Percentiles rank a stretch among this genome's conserved stretches.
These are phyloP conservation scores for Orthonyx spaldingii DNA, from an alignment of 2,113 vertebrate genomes.

Conservation along the genomic window DNA sequence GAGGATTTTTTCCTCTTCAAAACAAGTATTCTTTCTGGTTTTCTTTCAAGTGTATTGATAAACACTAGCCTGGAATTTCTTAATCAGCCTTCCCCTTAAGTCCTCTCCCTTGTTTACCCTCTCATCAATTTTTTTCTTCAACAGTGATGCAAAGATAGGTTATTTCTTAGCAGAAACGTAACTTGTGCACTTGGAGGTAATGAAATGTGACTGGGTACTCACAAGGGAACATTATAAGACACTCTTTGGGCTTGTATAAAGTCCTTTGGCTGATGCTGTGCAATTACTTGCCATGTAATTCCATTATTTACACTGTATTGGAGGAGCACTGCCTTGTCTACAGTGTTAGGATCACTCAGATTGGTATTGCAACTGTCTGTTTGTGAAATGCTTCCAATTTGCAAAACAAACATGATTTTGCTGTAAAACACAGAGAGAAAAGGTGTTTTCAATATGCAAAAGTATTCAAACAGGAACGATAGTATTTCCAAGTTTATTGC, in stretches of 20 bases:
- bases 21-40: not conserved
- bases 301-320: slow-evolving; percentile 97
- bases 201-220: slow-evolving; percentile 68
- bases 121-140: not conserved
- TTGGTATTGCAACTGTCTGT: slow-evolving; percentile 97
- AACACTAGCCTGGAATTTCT: not conserved
- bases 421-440: slow-evolving; percentile 71
- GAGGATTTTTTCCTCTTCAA: not conserved
- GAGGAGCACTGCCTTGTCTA: slow-evolving; percentile 92
- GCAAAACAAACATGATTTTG: slow-evolving; percentile 99
- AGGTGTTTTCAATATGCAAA: not conserved
- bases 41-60: not conserved
- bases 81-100: not conserved
- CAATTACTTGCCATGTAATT: slow-evolving; percentile 96
- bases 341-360: slow-evolving; percentile 84
- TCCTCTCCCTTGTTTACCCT: not conserved
- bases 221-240: slow-evolving; percentile 97
- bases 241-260: slow-evolving; percentile 97
- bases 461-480: not conserved
- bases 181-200: slow-evolving; percentile 8
- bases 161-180: not conserved
- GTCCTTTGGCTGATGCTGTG: slow-evolving; percentile 98
- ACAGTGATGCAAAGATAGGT: not conserved
- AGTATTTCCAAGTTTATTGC: not conserved
- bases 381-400: slow-evolving; percentile 93